A percentile compares a stretch with the other conserved stretches of the same genome.
Conservation (phyloP, 2,113 vertebrate species). For the Elachura formosa region DNA sequence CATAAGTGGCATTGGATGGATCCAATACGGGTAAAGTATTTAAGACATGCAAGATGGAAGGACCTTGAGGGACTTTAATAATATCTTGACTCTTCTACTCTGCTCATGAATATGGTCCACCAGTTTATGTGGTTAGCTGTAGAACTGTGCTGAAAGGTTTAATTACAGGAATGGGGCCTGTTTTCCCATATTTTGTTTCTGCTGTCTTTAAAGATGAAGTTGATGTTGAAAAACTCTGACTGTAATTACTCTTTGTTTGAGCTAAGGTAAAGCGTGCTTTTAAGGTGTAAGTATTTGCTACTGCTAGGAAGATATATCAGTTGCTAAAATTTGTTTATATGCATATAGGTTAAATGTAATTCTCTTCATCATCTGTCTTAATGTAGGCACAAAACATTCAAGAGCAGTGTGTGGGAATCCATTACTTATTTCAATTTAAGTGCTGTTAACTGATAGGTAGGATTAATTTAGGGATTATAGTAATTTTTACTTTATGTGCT, state of each 20-base stretch:
- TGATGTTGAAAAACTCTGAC: not conserved
- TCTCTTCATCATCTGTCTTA: not conserved
- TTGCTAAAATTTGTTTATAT: not conserved
- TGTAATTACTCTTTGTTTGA: not conserved
- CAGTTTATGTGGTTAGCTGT: not conserved
- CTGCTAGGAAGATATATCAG: not conserved
- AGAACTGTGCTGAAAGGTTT: not conserved
- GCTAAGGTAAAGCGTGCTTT: not conserved
- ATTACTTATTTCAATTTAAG: not conserved
- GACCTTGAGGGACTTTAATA: not conserved
- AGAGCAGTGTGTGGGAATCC: not conserved
- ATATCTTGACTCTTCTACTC: not conserved
- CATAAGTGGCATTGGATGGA: constrained; percentile 91
- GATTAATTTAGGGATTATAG: not conserved
- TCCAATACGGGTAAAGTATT: constrained; percentile 81
- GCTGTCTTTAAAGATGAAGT: not conserved
- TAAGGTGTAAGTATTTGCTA: not conserved
- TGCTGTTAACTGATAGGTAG: not conserved
- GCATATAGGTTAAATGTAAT: not conserved
- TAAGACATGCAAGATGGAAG: not conserved
- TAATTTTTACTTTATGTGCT: not conserved
- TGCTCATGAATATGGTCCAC: not conserved
- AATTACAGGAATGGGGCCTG: not conserved
- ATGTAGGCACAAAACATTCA: not conserved
- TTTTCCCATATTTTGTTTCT: not conserved